Base-by-base conservation (phyloP, 2,797 vertebrate genomes). In the Hozukius guyotensis region DNA sequence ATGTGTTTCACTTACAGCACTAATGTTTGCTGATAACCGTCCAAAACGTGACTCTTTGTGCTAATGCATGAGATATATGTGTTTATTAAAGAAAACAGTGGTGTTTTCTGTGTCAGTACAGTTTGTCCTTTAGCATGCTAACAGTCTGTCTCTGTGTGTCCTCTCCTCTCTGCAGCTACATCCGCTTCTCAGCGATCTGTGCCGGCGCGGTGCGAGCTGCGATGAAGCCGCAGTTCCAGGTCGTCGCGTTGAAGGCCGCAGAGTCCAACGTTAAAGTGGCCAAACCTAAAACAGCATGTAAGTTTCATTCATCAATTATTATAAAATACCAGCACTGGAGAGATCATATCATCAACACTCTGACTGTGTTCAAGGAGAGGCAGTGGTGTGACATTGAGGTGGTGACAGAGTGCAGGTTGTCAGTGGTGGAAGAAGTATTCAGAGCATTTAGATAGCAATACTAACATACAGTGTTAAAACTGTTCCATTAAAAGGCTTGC, bases 101-200 rank as follows among this genome's bases (percentile, higher is more conserved):
- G 1, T n/a, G 13, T 3, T 20, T 9, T 36, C 12, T 1, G 3
- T 72, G 46, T 59, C 16, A 20, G 12, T 25, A 3, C 6, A 9
- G 24, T 13, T 49, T 69, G 62, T 7, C 27, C 29, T 69, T 78
- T 72, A 75, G 52, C 78, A 75, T 81, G 31, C 13, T 90, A 89
- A 89, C 75, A 3, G 9, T 34, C 34, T 18, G 18, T 34, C 4
- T 36, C 12, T 38, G 38, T 16, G 38, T 42, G 38, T 36, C 6
- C 77, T 85, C 31, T 82, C 66, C 77, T 85, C 31, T 82, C 66
- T 77, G 68, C 83, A 99, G 98, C 92, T 99, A 99, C 93, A 98
- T 99, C 91, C 97, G 97, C 12, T 99, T 96, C 89, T 99, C 98
- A 0, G 95, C 97, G 63, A 96, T 99, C 92, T 99, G 98, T 46